Evolutionary conservation across 2,113 vertebrate genomes (phyloP).

Genomic region (Prunella himalayana): DNA sequence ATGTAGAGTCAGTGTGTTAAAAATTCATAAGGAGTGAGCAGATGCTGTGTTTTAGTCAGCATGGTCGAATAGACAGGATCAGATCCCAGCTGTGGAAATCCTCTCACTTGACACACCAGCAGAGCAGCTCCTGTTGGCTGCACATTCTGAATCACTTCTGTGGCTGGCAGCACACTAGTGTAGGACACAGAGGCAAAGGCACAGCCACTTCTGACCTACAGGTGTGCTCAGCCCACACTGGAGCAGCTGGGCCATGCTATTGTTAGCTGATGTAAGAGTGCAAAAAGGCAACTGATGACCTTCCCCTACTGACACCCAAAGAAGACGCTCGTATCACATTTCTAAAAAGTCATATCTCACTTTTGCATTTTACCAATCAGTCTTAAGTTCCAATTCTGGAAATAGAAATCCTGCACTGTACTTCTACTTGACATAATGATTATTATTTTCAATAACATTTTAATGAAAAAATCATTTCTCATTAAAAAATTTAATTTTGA

Average conservation of each 20-base stretch:
- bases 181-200: background rate
- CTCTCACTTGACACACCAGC: background rate
- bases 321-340: rapidly evolving
- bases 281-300: background rate
- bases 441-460: background rate
- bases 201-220: background rate
- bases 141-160: background rate
- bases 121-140: background rate
- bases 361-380: background rate
- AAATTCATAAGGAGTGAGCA: slow-evolving; percentile 30
- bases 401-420: background rate
- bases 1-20: background rate
- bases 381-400: background rate
- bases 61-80: background rate
- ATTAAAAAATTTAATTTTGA: background rate
- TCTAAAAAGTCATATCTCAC: background rate
- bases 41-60: background rate
- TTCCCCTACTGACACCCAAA: background rate
- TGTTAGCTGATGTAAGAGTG: background rate
- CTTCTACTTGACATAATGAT: background rate
- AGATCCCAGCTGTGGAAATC: background rate
- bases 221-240: background rate
- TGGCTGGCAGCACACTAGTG: background rate
- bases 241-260: background rate
- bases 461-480: background rate